A percentile compares a stretch with the other conserved stretches of the same genome.
phyloP scores from a whole-genome alignment of 2,797 vertebrate species.

The Lagorchestes hirsutus region DNA sequence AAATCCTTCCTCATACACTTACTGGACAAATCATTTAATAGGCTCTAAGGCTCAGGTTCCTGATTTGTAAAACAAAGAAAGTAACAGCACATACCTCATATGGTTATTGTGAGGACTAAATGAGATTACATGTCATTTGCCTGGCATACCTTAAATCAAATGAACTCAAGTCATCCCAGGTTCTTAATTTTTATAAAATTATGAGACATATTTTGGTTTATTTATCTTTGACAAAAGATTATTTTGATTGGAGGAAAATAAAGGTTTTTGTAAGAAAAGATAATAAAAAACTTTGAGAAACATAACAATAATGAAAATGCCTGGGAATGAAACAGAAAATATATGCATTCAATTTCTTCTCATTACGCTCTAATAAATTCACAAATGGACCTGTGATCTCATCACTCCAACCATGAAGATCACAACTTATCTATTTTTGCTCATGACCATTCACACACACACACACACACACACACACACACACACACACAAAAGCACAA shows the following conservation, averaged over 20 bases:
- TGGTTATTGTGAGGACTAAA: not conserved
- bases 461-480: not conserved
- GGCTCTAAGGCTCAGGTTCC: not conserved
- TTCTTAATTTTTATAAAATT: not conserved
- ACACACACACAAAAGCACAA: not conserved
- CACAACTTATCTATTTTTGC: not conserved
- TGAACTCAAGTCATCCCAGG: not conserved
- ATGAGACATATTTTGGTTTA: not conserved
- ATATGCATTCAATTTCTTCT: not conserved
- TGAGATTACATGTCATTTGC: not conserved
- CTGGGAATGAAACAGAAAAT: not conserved
- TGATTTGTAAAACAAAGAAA: not conserved
- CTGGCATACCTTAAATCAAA: not conserved
- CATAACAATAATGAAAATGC: not conserved
- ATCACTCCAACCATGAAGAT: not conserved
- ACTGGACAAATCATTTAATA: not conserved
- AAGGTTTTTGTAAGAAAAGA: not conserved
- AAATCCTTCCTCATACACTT: not conserved
- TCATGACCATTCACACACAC: not conserved
- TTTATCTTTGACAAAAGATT: not conserved
- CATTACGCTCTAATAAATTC: not conserved
- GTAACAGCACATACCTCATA: not conserved
- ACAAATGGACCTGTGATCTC: not conserved
- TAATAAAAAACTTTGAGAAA: not conserved
- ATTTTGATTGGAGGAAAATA: not conserved